phyloP scores from a whole-genome alignment of 2,113 vertebrate genomes.

The Brienomyrus longianalis region DNA sequence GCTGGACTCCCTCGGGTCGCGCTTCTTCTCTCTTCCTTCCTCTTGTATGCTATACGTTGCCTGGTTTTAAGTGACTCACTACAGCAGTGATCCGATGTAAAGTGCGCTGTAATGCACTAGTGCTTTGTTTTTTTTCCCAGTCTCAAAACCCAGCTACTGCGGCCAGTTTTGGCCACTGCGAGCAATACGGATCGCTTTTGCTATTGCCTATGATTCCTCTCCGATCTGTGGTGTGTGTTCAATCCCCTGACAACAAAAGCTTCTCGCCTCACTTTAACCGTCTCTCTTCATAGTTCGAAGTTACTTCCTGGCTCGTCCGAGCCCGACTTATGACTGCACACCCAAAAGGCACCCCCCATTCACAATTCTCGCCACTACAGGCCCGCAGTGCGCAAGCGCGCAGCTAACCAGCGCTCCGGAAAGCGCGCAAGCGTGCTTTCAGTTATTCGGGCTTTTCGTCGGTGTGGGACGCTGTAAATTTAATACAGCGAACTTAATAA shows the following conservation, averaged over 20 bases:
- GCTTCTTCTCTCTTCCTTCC: slow-evolving; percentile 38
- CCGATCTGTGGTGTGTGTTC: slow-evolving; percentile 40
- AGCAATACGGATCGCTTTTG: slow-evolving; percentile 43
- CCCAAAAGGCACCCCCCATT: slow-evolving; percentile 54
- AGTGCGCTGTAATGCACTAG: background rate
- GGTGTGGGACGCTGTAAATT: background rate
- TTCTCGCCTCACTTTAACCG: slow-evolving; percentile 42
- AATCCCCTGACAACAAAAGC: slow-evolving; percentile 44
- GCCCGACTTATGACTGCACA: slow-evolving; percentile 46
- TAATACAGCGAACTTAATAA: background rate
- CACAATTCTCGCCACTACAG: slow-evolving; percentile 42
- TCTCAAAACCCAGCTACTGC: slow-evolving; percentile 34
- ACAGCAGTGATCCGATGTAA: slow-evolving; percentile 37
- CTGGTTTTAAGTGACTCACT: slow-evolving; percentile 26
- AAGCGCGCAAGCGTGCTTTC: slow-evolving; percentile 13
- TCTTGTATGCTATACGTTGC: background rate
- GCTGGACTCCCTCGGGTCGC: slow-evolving; percentile 23
- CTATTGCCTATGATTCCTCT: slow-evolving; percentile 41
- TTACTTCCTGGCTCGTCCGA: slow-evolving; percentile 50
- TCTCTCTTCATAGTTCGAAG: slow-evolving; percentile 34
- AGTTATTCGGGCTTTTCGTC: background rate
- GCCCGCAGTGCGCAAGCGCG: slow-evolving; percentile 39
- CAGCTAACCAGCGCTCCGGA: slow-evolving; percentile 21
- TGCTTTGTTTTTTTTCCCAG: slow-evolving; percentile 31
- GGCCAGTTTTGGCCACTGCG: slow-evolving; percentile 40